phyloP scores from a whole-genome alignment of 2,797 vertebrate species.

The Dendrocincla tyrannina region DNA sequence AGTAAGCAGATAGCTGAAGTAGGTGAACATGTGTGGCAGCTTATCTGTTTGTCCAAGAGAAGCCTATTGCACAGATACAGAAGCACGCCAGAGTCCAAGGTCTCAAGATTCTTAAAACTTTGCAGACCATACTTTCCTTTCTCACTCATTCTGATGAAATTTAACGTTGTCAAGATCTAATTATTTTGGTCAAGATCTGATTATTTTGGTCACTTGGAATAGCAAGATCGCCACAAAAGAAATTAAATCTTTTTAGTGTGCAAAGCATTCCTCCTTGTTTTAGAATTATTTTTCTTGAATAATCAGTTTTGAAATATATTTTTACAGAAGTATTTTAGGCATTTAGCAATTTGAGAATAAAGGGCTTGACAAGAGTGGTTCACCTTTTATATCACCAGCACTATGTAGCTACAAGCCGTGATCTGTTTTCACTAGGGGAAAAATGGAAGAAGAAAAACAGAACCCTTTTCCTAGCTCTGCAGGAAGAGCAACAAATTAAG shows the following conservation, averaged over 20 bases:
- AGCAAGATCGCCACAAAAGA: neutral
- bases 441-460: conserved; percentile 2
- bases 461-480: neutral
- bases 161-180: neutral
- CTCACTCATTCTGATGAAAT: neutral
- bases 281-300: neutral
- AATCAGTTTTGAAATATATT: neutral
- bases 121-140: neutral
- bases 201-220: neutral
- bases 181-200: neutral
- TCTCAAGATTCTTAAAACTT: neutral
- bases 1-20: neutral
- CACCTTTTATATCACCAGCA: neutral
- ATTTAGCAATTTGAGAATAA: neutral
- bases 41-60: neutral
- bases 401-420: neutral
- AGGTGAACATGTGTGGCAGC: neutral
- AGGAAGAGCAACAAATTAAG: neutral
- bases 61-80: neutral
- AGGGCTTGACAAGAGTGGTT: neutral
- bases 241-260: neutral
- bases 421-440: neutral
- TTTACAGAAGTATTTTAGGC: neutral
- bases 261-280: neutral
- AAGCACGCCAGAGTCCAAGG: neutral